These are phyloP conservation scores for Drosophila kanapiae DNA, from an alignment of 1,140 invertebrate species.

Conservation along the genomic window DNA sequence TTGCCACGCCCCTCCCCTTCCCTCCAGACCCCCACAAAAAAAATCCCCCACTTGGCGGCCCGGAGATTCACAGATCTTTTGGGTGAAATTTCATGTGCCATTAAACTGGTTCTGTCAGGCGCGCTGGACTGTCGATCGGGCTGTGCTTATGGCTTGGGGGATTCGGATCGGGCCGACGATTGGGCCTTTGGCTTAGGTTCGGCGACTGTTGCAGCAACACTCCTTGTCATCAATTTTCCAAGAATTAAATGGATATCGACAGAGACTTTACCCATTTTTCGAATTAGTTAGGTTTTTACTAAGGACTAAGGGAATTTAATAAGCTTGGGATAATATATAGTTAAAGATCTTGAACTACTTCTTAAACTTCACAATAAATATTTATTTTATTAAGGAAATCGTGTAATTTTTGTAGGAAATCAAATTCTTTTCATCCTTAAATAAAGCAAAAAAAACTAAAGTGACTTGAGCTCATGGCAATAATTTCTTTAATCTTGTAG, in stretches of 20 bases:
- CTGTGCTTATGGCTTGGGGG: slow-evolving; percentile 5
- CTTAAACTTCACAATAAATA: too few relatives aligned
- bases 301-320: too few relatives aligned
- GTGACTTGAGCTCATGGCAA: too few relatives aligned
- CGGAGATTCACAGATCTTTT: slow-evolving; percentile 73
- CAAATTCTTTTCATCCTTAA: too few relatives aligned
- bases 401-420: too few relatives aligned
- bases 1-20: slow-evolving; percentile 60
- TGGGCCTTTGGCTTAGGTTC: slow-evolving; percentile 16
- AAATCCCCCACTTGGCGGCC: slow-evolving; percentile 24
- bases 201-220: slow-evolving; percentile 7
- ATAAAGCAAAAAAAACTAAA: too few relatives aligned
- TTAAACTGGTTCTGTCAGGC: slow-evolving; percentile 79
- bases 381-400: too few relatives aligned
- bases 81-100: slow-evolving; percentile 82
- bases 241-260: not conserved
- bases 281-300: too few relatives aligned
- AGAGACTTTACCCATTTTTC: not conserved
- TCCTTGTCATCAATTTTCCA: slow-evolving; percentile 14
- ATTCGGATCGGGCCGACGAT: not conserved
- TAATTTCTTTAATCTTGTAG: too few relatives aligned
- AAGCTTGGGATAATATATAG: not conserved
- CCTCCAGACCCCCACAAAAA: not conserved
- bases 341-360: too few relatives aligned
- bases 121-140: slow-evolving; percentile 42